Percentiles rank a stretch among this genome's conserved stretches.
Evolutionary conservation across 2,888 invertebrate genomes (phyloP).

Genomic region (Nysson spinosus): DNA sequence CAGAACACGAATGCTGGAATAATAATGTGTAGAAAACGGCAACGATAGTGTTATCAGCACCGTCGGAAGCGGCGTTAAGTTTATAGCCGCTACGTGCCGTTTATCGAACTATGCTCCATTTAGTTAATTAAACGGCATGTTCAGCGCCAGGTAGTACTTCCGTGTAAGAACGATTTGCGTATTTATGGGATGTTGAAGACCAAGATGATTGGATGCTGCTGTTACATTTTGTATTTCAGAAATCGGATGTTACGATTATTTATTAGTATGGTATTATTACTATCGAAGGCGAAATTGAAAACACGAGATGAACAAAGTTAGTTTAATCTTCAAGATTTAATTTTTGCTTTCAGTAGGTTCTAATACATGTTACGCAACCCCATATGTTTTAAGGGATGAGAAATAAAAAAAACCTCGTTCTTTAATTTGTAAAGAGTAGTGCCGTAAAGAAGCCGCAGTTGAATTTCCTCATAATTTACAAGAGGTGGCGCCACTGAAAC

Average conservation of each 20-base stretch:
- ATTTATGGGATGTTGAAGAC: too few relatives aligned
- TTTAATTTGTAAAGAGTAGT: background rate
- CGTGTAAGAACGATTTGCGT: background rate
- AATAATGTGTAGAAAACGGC: conserved; percentile 51
- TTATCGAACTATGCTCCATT: conserved; percentile 66
- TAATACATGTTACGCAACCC: too few relatives aligned
- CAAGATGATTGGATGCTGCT: too few relatives aligned
- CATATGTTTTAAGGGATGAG: too few relatives aligned
- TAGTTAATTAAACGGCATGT: conserved; percentile 68
- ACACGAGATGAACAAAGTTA: too few relatives aligned
- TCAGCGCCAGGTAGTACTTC: conserved; percentile 4
- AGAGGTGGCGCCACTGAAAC: conserved; percentile 57
- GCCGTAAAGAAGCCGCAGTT: conserved; percentile 7
- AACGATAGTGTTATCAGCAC: conserved; percentile 66
- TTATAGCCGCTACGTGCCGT: conserved; percentile 69
- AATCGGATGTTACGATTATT: too few relatives aligned
- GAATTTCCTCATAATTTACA: conserved; percentile 46
- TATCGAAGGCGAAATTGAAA: too few relatives aligned
- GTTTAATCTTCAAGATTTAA: too few relatives aligned
- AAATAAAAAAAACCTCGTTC: background rate
- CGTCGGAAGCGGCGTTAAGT: conserved; percentile 65
- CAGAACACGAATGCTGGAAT: conserved; percentile 58
- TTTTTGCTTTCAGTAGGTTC: too few relatives aligned
- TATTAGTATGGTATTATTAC: too few relatives aligned
- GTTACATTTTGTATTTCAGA: too few relatives aligned